Conservation (phyloP, 2,113 vertebrate genomes). For the Malurus melanocephalus region DNA sequence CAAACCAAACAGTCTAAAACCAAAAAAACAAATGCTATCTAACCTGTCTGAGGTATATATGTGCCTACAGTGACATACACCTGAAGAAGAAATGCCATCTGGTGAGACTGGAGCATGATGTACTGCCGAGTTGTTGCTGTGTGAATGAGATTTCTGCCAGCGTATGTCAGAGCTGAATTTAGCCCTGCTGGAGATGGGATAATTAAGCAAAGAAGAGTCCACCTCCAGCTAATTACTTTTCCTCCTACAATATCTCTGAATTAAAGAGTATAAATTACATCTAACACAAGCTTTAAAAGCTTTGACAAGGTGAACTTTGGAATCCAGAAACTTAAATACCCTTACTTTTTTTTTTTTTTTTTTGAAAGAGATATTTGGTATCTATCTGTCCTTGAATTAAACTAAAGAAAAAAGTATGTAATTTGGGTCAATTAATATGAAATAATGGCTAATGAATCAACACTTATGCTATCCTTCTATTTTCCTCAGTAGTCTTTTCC, state of each 20-base stretch:
- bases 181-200: background rate
- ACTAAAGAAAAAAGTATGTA: background rate
- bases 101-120: background rate
- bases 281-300: background rate
- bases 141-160: slow-evolving; percentile 23
- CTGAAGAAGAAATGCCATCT: slow-evolving; percentile 6
- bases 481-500: background rate
- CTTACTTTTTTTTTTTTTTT: background rate
- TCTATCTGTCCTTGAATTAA: background rate
- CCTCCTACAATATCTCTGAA: slow-evolving; percentile 7
- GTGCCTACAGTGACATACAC: background rate
- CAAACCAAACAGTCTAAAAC: background rate
- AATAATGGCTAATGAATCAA: background rate
- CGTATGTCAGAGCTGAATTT: slow-evolving; percentile 5
- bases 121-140: background rate
- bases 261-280: background rate
- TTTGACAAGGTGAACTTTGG: background rate
- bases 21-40: background rate
- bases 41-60: background rate
- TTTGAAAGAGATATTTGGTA: background rate
- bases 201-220: slow-evolving; percentile 26
- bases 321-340: background rate
- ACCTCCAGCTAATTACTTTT: slow-evolving; percentile 32
- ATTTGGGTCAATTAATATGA: background rate
- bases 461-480: background rate